Percentiles rank a stretch among this genome's conserved stretches.
These are phyloP conservation scores for Manis javanica DNA, from an alignment of 2,797 vertebrate genomes.

Conservation along the genomic window DNA sequence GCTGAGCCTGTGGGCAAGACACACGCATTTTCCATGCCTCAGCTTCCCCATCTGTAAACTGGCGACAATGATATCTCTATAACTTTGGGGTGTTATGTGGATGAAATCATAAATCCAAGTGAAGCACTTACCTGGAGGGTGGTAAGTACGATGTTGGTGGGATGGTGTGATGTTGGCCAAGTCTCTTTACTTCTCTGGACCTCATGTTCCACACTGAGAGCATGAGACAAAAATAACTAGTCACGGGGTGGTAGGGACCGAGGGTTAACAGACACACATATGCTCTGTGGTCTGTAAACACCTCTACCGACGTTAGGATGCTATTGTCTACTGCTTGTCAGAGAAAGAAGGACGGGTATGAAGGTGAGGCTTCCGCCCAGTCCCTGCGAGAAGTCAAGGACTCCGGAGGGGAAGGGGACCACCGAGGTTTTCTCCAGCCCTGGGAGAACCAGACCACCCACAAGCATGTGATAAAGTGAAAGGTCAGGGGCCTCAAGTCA, in stretches of 20 bases:
- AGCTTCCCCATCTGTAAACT: not conserved
- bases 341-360: not conserved
- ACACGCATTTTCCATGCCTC: not conserved
- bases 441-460: constrained; percentile 45
- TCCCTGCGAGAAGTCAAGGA: not conserved
- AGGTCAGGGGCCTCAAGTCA: constrained; percentile 24
- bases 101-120: not conserved
- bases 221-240: not conserved
- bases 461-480: constrained; percentile 18
- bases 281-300: not conserved
- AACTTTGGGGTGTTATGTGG: not conserved
- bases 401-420: not conserved
- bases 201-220: not conserved
- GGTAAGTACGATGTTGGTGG: not conserved
- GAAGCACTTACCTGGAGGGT: not conserved
- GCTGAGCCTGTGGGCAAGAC: not conserved
- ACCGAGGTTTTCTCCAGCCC: not conserved
- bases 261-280: not conserved
- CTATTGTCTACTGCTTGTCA: not conserved
- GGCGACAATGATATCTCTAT: not conserved
- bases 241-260: not conserved
- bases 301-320: not conserved
- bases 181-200: not conserved
- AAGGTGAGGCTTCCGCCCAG: not conserved
- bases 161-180: not conserved